Percentiles rank a stretch among this genome's conserved stretches.
phyloP scores from a whole-genome alignment of 2,888 invertebrate genomes.

The Arge pagana region DNA sequence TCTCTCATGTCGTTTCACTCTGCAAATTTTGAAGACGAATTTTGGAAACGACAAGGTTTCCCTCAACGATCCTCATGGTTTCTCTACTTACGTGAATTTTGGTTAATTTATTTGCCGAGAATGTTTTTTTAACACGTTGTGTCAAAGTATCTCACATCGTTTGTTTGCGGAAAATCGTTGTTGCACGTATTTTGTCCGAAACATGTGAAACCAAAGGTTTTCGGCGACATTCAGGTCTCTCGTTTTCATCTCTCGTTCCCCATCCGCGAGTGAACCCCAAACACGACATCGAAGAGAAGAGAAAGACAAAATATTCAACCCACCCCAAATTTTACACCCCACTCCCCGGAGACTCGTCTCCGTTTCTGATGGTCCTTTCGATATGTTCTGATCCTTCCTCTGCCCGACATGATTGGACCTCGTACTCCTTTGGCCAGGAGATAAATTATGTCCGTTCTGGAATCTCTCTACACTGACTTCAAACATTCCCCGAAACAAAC shows the following conservation, averaged over 20 bases:
- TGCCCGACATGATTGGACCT: too few relatives aligned
- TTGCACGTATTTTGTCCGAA: constrained; percentile 22
- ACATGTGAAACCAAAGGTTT: constrained; percentile 16
- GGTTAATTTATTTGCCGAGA: constrained; percentile 28
- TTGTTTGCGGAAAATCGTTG: constrained; percentile 28
- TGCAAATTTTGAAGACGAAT: neutral
- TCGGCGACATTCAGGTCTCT: too few relatives aligned
- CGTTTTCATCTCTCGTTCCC: too few relatives aligned
- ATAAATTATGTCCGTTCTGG: constrained; percentile 4
- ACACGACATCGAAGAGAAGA: too few relatives aligned
- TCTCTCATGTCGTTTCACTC: constrained; percentile 10
- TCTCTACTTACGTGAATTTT: constrained; percentile 33
- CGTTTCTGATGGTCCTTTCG: too few relatives aligned
- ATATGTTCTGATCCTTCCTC: too few relatives aligned
- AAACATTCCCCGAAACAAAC: neutral
- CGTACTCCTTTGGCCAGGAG: neutral
- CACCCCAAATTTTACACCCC: too few relatives aligned
- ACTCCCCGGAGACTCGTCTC: too few relatives aligned
- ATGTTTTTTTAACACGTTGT: constrained; percentile 1
- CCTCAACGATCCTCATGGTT: too few relatives aligned
- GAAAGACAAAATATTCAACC: too few relatives aligned
- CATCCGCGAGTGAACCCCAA: too few relatives aligned
- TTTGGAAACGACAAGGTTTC: neutral
- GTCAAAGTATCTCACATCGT: constrained; percentile 29
- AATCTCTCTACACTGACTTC: constrained; percentile 1